Base-by-base conservation (phyloP, 2,888 invertebrate genomes). In the Sphinx pinastri region DNA sequence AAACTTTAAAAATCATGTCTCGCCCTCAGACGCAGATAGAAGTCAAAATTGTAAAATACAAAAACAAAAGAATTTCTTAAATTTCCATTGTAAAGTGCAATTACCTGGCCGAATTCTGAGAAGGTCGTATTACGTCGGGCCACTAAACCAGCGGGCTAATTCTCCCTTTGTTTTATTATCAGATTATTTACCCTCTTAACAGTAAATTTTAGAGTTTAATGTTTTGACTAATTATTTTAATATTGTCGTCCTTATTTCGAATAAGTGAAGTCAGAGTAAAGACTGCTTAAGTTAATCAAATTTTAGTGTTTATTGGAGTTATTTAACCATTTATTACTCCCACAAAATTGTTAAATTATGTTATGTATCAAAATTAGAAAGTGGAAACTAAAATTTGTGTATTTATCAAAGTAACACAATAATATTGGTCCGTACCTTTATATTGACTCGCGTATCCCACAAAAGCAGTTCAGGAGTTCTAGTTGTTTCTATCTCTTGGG, bases 71-170 rank as follows among this genome's bases (percentile, higher is more conserved):
- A 71, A 75, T 78, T 77, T 79, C 75, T 69, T 71, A 77, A 70
- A 73, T 75, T 75, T 77, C 79, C 78, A 78, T 79, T 81, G 80
- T 80, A 72, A 77, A 75, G 75, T 77, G 79, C 84, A 84, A 84
- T 82, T 85, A 81, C 78, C 78, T 78, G 76, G 75, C 74, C 75
- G 52, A 71, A 77, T 84, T 84, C 83, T 75, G 66, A 71, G 82
- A 81, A 85, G 74, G 76, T 58, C 71, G 72, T 74, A 63, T 72
- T 72, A 59, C 55, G 54, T 73, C 57, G 60, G 60, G 78, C 80
- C 77, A 79, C n/a, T 7, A 71, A 72, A 60, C 31, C 16, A 69
- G 75, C 77, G 76, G 55, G 68, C 71, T 47, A 19, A 13, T 19
- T 47, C 19, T 19, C 5, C 19, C 16, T 4, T 11, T 47, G 47